Evolutionary conservation across 2,113 vertebrate species (phyloP).

Genomic region (Martes martes): DNA sequence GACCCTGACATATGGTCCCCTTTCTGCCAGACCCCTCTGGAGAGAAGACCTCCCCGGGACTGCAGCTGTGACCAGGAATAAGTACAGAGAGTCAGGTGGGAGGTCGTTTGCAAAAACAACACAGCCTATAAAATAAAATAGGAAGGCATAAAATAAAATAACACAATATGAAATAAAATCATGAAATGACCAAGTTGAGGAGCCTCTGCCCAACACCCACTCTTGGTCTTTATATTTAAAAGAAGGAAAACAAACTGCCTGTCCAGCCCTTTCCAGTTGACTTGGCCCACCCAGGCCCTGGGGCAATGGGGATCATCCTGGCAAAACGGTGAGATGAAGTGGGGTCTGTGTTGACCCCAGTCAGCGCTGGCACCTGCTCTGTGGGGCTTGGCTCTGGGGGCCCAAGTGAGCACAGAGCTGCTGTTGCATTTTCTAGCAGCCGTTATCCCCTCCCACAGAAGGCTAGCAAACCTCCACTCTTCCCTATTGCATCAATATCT

Average conservation of each 20-base stretch:
- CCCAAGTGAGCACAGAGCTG: not conserved
- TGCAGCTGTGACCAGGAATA: slow-evolving; percentile 46
- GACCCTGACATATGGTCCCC: slow-evolving; percentile 27
- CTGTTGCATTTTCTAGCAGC: not conserved
- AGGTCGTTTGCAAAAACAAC: not conserved
- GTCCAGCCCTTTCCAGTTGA: not conserved
- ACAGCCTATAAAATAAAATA: not conserved
- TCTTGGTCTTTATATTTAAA: not conserved
- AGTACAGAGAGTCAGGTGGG: slow-evolving; percentile 6
- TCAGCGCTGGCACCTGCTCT: not conserved
- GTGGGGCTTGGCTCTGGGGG: not conserved
- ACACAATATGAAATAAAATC: not conserved
- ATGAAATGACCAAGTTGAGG: not conserved
- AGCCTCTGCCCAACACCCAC: not conserved
- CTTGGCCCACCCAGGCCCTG: not conserved
- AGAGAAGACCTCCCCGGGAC: not conserved
- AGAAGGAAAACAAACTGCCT: not conserved
- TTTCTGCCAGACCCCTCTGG: not conserved
- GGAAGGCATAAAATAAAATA: not conserved
- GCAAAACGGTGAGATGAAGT: not conserved
- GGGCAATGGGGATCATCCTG: not conserved
- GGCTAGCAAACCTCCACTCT: not conserved
- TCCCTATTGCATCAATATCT: not conserved
- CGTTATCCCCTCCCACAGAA: not conserved
- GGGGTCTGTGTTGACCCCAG: not conserved